A percentile compares a stretch with the other conserved stretches of the same genome.
phyloP scores from a whole-genome alignment of 2,888 invertebrate species.

The Ormyrus nitidulus region DNA sequence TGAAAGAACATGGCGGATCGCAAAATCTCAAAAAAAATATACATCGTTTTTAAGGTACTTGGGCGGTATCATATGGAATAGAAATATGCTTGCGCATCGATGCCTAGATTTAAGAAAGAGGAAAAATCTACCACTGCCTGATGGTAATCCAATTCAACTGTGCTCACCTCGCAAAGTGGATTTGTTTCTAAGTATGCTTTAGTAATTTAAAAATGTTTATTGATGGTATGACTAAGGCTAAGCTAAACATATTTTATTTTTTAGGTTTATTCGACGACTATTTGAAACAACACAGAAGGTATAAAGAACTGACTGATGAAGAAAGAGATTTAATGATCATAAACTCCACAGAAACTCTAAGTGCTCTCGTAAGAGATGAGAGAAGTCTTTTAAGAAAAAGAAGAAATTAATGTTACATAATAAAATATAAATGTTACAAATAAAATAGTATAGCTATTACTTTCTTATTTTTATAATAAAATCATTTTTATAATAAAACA shows the following conservation, averaged over 20 bases:
- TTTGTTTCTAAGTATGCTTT: neutral
- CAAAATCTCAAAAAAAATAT: neutral
- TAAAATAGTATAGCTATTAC: too few species aligned
- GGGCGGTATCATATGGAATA: neutral
- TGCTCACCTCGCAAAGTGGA: neutral
- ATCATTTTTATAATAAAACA: neutral
- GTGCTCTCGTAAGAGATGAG: neutral
- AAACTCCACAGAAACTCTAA: constrained; percentile 3
- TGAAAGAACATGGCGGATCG: neutral
- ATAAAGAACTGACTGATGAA: neutral
- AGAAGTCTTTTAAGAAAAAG: neutral
- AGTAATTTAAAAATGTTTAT: neutral
- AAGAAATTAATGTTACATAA: neutral
- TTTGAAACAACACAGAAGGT: neutral
- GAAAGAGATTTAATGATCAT: neutral
- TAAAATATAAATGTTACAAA: too few species aligned
- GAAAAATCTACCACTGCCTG: neutral
- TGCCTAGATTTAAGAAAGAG: neutral
- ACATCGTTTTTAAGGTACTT: neutral
- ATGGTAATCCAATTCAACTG: neutral
- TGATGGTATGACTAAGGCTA: neutral
- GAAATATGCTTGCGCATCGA: neutral
- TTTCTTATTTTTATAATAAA: neutral
- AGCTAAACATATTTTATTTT: neutral
- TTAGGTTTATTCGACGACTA: neutral